A percentile compares a stretch with the other conserved stretches of the same genome.
phyloP scores from a whole-genome alignment of 2,113 vertebrate species.

The Corvus cornix region DNA sequence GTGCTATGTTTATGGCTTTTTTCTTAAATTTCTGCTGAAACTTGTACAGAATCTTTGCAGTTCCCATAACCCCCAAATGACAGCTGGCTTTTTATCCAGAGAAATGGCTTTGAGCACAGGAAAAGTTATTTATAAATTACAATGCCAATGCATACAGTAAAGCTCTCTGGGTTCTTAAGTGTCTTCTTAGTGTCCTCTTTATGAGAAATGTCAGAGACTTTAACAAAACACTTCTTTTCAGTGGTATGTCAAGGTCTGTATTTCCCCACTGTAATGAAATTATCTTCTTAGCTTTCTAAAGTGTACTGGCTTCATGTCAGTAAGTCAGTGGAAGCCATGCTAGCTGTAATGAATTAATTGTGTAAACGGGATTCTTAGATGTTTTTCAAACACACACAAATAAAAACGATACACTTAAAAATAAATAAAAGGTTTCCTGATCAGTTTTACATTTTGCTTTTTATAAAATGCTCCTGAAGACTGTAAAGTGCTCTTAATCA shows the following conservation, averaged over 20 bases:
- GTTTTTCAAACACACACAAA: neutral
- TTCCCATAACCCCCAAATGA: neutral
- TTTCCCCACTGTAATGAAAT: neutral
- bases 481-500: slow-evolving; percentile 14
- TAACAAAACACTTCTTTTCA: neutral
- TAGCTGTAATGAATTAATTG: neutral
- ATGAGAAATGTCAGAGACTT: neutral
- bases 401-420: neutral
- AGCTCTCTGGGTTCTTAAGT: neutral
- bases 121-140: neutral
- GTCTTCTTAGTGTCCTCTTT: neutral
- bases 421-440: slow-evolving; percentile 13
- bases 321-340: neutral
- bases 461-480: slow-evolving; percentile 6
- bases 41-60: neutral
- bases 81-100: neutral
- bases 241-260: neutral
- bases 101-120: neutral
- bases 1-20: neutral
- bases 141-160: neutral
- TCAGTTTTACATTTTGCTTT: neutral
- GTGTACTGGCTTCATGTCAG: neutral
- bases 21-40: neutral
- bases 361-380: neutral
- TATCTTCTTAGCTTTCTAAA: neutral